Conservation (phyloP, 2,888 invertebrate species). For the Nebria brevicollis region DNA sequence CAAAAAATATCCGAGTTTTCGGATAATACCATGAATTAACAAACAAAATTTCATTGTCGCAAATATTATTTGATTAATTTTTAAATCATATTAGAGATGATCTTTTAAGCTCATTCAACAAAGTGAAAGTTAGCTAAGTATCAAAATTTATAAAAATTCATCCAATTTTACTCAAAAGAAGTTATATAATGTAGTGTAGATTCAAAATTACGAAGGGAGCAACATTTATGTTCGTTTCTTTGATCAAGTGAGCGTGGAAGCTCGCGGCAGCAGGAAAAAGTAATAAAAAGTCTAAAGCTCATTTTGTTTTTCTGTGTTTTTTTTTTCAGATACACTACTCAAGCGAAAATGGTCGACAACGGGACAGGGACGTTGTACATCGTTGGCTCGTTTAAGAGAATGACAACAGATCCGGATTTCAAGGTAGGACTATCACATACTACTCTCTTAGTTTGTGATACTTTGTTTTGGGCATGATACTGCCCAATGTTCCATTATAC, state of each 20-base stretch:
- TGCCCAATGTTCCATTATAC: not conserved
- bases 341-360: conserved; percentile 82
- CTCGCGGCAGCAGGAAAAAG: not conserved
- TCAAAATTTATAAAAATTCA: no score
- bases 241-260: no score
- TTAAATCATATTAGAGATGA: not conserved
- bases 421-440: conserved; percentile 65
- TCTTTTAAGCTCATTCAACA: not conserved
- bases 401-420: conserved; percentile 77
- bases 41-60: not conserved
- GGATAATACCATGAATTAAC: not conserved
- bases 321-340: conserved; percentile 72
- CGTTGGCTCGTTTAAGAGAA: conserved; percentile 80
- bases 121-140: no score
- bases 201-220: no score
- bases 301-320: not conserved
- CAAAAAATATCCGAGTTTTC: not conserved
- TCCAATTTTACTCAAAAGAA: not conserved
- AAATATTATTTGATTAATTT: not conserved
- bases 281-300: not conserved
- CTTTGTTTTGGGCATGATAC: not conserved
- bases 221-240: no score
- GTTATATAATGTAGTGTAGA: not conserved
- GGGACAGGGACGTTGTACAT: conserved; percentile 83
- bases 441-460: conserved; percentile 2